Conservation (phyloP, 2,888 invertebrate genomes). For the Lasiommata megera region DNA sequence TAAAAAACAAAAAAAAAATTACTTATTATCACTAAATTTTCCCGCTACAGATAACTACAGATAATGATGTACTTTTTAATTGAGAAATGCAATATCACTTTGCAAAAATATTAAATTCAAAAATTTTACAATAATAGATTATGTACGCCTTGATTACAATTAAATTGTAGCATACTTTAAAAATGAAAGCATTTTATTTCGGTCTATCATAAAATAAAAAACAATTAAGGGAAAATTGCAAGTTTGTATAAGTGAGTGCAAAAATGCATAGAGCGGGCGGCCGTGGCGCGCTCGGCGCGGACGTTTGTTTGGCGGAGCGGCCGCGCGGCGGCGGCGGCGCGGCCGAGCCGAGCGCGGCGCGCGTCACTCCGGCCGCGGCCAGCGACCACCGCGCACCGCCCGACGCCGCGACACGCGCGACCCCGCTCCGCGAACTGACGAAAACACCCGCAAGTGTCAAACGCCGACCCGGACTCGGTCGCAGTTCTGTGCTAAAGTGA, state of each 20-base stretch:
- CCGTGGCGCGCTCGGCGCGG: slow-evolving; percentile 18
- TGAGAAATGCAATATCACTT: too few relatives aligned
- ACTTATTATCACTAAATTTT: too few relatives aligned
- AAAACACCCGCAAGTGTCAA: slow-evolving; percentile 26
- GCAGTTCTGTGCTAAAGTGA: slow-evolving; percentile 47
- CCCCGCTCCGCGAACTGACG: slow-evolving; percentile 56
- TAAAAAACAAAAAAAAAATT: too few relatives aligned
- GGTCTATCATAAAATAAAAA: not conserved
- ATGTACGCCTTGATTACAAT: not conserved
- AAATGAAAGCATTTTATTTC: not conserved
- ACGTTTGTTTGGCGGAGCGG: slow-evolving; percentile 51
- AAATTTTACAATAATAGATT: too few relatives aligned
- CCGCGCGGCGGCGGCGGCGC: slow-evolving; percentile 40
- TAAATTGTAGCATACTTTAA: not conserved
- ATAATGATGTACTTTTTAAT: too few relatives aligned
- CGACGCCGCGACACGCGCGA: slow-evolving; percentile 36
- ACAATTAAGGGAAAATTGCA: not conserved
- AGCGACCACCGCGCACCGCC: slow-evolving; percentile 61
- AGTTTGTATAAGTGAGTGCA: not conserved
- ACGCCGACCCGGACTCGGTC: slow-evolving; percentile 38
- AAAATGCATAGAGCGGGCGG: slow-evolving; percentile 1
- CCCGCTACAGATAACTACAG: too few relatives aligned
- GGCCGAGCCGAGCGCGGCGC: slow-evolving; percentile 46
- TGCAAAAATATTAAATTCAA: too few relatives aligned
- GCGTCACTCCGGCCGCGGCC: slow-evolving; percentile 78